phyloP scores from a whole-genome alignment of 1,140 invertebrate genomes.

The Tetraneura akinire region DNA sequence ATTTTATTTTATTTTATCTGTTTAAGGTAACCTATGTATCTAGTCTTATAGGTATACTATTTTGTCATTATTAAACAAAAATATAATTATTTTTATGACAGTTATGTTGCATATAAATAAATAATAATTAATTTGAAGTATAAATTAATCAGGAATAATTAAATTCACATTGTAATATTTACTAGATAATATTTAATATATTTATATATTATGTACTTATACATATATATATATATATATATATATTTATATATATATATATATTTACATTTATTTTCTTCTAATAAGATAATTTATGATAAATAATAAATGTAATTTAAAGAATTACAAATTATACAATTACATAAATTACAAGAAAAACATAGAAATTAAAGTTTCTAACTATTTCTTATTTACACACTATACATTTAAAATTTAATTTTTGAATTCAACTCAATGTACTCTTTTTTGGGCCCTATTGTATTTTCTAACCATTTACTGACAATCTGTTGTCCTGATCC shows the following conservation, averaged over 20 bases:
- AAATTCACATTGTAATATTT: too few relatives aligned
- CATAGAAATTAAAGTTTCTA: not conserved
- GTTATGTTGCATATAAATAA: not conserved
- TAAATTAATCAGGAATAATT: too few relatives aligned
- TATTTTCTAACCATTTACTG: not conserved
- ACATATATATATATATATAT: too few relatives aligned
- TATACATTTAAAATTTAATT: not conserved
- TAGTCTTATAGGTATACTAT: not conserved
- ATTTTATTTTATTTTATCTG: conserved; percentile 5
- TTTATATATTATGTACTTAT: too few relatives aligned
- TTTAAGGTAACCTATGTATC: not conserved
- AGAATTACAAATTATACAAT: too few relatives aligned
- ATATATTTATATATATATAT: too few relatives aligned
- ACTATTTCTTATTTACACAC: too few relatives aligned
- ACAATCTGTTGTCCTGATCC: not conserved
- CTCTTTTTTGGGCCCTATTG: conserved; percentile 4
- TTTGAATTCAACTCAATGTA: conserved; percentile 19
- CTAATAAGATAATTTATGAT: too few relatives aligned
- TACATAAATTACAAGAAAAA: too few relatives aligned
- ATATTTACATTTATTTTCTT: too few relatives aligned
- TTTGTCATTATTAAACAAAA: not conserved
- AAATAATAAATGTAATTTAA: not conserved
- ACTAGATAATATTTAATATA: too few relatives aligned
- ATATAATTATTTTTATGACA: not conserved
- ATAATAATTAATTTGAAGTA: not conserved